Evolutionary conservation across 2,113 vertebrate genomes (phyloP), one percentile per base, ranked within the genome.

Genomic region (Sebastes schlegelii): DNA sequence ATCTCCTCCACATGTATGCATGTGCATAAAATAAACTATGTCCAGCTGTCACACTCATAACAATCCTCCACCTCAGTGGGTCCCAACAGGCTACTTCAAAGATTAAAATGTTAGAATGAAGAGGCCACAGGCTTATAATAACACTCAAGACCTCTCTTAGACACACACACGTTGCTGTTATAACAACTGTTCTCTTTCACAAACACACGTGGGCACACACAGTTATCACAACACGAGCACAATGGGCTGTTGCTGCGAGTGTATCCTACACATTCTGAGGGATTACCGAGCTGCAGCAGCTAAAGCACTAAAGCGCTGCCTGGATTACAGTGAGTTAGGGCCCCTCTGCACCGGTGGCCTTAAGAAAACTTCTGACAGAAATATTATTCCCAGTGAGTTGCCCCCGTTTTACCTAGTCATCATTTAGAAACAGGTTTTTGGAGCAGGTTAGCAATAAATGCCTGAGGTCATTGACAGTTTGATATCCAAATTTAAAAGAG

Each of bases 261-360:
- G 74, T 66, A 63, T 86, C 77, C 80, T 90, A 62, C 91, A 93
- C 91, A 93, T 92, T 94, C 96, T 97, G 90, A 95, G 93, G 92
- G 97, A 98, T 91, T 96, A 88, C 5, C 12, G 43, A 95, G 95
- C 89, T 95, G 95, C 92, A 95, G 96, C 88, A 96, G 93, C 84
- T 82, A 64, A 91, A 90, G 51, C 86, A 62, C 82, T 42, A 8
- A 85, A 89, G 75, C 74, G 17, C 83, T 74, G 80, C 62, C 68
- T 21, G 83, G 93, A 93, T 92, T 88, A 92, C 1, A 23, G 54
- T 0, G 34, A 51, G 82, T 80, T 83, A 52, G 45, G 54, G 80
- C 71, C 61, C 72, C 67, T 81, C 45, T 55, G 43, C 63, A 45
- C 42, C 6, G 57, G 65, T 1, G 11, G 8, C 2, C 16, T 12